A percentile compares a stretch with the other conserved stretches of the same genome.
These are phyloP conservation scores for Copsychus sechellarum DNA, from an alignment of 2,113 vertebrate genomes.

Conservation along the genomic window DNA sequence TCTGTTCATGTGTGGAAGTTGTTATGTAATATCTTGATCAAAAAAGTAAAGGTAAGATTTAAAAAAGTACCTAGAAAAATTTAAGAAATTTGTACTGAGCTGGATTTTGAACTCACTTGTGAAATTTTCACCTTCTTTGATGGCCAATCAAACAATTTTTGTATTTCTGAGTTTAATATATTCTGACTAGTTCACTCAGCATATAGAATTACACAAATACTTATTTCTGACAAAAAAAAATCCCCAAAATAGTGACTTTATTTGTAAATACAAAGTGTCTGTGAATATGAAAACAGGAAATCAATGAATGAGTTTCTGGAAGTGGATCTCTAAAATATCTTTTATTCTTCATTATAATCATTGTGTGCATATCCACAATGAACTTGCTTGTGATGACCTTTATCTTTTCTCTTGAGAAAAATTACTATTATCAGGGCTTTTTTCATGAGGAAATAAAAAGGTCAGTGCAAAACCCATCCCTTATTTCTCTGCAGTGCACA, in stretches of 20 bases:
- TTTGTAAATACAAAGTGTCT: not conserved
- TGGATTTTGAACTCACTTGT: not conserved
- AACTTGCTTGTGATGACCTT: constrained; percentile 58
- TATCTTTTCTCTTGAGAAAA: constrained; percentile 52
- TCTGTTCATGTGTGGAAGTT: not conserved
- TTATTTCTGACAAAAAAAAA: not conserved
- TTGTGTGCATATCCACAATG: not conserved
- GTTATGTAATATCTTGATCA: not conserved
- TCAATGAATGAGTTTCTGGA: not conserved
- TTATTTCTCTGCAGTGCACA: constrained; percentile 1
- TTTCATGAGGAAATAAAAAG: constrained; percentile 43
- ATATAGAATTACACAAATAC: not conserved
- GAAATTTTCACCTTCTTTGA: not conserved
- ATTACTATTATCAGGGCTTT: constrained; percentile 27
- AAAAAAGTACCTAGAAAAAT: not conserved
- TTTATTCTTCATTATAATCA: constrained; percentile 18
- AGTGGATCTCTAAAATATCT: not conserved
- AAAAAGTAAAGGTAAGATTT: not conserved
- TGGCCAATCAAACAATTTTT: not conserved
- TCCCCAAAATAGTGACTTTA: not conserved
- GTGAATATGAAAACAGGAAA: not conserved
- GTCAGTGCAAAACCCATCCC: constrained; percentile 14
- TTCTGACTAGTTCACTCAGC: not conserved
- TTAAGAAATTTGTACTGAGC: not conserved
- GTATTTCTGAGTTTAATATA: not conserved